These are phyloP conservation scores for Delphinapterus leucas DNA, from an alignment of 2,113 vertebrate genomes.

Conservation along the genomic window DNA sequence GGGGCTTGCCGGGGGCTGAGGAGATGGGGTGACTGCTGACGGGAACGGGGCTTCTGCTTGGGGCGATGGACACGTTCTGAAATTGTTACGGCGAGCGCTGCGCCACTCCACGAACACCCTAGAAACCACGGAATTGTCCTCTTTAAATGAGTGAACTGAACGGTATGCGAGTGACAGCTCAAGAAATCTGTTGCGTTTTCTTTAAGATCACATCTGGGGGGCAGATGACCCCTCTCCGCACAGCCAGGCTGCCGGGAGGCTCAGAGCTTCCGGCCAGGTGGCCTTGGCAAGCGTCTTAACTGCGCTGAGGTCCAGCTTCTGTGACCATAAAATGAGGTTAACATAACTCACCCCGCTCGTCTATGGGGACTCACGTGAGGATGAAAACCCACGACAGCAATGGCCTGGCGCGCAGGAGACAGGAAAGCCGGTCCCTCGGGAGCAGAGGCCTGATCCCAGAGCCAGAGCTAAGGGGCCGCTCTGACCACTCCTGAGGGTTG, in stretches of 20 bases:
- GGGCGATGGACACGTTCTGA: not conserved
- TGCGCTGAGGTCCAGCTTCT: not conserved
- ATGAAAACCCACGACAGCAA: not conserved
- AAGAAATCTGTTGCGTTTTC: not conserved
- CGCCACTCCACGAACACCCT: accelerated
- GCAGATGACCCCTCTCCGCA: not conserved
- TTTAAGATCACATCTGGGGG: not conserved
- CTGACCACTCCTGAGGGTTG: accelerated
- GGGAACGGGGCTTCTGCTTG: not conserved
- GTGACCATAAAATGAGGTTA: not conserved
- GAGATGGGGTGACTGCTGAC: too few relatives aligned
- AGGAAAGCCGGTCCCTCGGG: accelerated
- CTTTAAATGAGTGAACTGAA: not conserved
- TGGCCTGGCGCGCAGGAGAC: accelerated
- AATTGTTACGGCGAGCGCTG: accelerated
- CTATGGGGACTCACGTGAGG: not conserved
- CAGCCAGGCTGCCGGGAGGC: not conserved
- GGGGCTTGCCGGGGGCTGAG: not conserved
- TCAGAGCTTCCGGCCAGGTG: not conserved
- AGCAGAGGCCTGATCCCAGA: not conserved
- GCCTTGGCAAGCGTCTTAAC: not conserved
- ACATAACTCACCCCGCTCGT: not conserved
- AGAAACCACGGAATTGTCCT: accelerated
- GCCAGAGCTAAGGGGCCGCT: not conserved
- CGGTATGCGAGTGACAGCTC: not conserved